Evolutionary conservation across 2,888 invertebrate genomes (phyloP), one percentile per base, ranked within the genome.

Genomic region (Spodoptera littoralis): DNA sequence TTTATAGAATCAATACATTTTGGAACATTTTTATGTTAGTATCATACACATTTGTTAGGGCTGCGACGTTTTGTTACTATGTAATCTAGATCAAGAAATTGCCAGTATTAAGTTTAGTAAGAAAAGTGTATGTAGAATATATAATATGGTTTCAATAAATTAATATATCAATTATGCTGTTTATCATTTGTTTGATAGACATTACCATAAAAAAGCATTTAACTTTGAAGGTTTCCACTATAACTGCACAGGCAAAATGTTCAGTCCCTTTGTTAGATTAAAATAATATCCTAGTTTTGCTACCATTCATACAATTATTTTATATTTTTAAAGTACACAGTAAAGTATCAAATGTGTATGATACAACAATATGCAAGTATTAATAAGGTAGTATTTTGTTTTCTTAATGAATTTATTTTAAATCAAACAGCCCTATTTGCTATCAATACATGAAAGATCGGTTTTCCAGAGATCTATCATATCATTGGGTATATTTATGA

Each of bases 51-150:
- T 61, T 70, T 59, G 54, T 56, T 57, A 44, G 49, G 42, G 41
- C 49, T 61, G n/a, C 30, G 30, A 22, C 41, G 9, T 27, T 57
- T 42, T 72, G 56, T 73, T 67, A 57, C 48, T n/a, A 46, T 30
- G 36, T 36, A 36, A 36, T 9, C 47, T 48, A 54, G 18, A 46
- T 52, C 43, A 53, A 59, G 36, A 22, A 70, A 52, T 60, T 65
- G 75, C 70, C 72, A 72, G 70, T 75, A 72, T 75, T 70, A 75
- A 51, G 18, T 67, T 64, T 49, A 69, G 47, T 55, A 70, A 60
- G 48, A 43, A 60, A 64, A 55, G 75, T 70, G 75, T 62, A 57
- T 73, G 64, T 49, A 68, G 63, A 63, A 65, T 67, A 64, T 60
- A 55, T 41, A 27, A 46, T 57, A 65, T 65, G 60, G 47, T 67